Evolutionary conservation across 1,140 invertebrate genomes (phyloP).

Genomic region (Drosophila sp.): DNA sequence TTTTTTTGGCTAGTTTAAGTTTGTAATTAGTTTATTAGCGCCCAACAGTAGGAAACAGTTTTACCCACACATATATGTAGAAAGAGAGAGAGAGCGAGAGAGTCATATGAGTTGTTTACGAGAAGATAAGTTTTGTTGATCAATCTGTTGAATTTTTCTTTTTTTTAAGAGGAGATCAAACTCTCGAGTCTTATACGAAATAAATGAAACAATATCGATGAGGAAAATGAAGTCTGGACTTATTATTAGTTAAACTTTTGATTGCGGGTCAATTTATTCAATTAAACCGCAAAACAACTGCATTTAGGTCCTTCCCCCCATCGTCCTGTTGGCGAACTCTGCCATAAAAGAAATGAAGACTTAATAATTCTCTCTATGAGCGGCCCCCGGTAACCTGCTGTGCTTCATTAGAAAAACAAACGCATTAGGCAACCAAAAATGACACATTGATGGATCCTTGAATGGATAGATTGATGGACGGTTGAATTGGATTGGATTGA

Average conservation of each 20-base stretch:
- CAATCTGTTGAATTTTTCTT: no score
- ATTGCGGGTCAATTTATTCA: no score
- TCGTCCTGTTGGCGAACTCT: no score
- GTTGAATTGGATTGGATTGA: constrained; percentile 31
- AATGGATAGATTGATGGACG: constrained; percentile 31
- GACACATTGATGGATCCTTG: constrained; percentile 37
- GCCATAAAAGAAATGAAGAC: not conserved
- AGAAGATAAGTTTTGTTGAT: no score
- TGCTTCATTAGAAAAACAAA: constrained; percentile 24
- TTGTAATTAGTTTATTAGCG: constrained; percentile 75
- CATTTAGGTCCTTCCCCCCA: no score
- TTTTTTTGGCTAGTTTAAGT: constrained; percentile 66
- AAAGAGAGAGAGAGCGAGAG: not conserved
- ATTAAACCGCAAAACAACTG: no score
- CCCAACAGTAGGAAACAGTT: constrained; percentile 51
- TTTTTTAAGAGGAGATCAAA: no score
- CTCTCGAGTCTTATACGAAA: no score
- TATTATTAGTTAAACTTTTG: no score
- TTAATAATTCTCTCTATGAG: constrained; percentile 26
- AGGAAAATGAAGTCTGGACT: no score
- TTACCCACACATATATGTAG: not conserved
- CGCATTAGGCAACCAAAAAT: constrained; percentile 21
- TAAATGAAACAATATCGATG: no score
- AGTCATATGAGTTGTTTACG: no score
- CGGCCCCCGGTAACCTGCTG: not conserved